Evolutionary conservation across 2,113 vertebrate genomes (phyloP).

Genomic region (Dicaeum eximium): DNA sequence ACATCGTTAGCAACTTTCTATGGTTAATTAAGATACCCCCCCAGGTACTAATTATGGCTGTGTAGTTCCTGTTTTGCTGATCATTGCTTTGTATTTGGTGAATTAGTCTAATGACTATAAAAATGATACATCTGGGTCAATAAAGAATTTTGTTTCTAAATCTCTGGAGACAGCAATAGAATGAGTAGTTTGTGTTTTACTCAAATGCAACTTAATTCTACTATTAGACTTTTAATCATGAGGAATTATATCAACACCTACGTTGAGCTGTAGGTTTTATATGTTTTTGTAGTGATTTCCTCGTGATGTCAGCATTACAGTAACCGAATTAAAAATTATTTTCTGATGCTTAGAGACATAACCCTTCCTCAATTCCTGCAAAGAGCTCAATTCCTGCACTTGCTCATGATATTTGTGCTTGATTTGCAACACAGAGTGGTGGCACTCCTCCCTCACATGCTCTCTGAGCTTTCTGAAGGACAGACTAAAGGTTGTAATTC

Average conservation of each 20-base stretch:
- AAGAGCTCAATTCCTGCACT: neutral
- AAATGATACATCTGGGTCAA: neutral
- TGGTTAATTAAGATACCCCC: neutral
- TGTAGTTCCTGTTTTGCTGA: neutral
- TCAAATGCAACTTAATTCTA: neutral
- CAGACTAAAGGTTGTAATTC: neutral
- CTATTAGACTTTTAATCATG: neutral
- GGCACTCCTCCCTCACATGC: neutral
- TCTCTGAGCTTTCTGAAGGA: neutral
- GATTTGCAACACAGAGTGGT: neutral
- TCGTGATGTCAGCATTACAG: accelerated
- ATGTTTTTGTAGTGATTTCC: neutral
- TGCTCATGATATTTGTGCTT: neutral
- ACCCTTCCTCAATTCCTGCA: neutral
- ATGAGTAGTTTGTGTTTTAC: neutral
- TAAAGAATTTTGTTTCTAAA: neutral
- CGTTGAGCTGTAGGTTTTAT: neutral
- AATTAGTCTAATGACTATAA: neutral
- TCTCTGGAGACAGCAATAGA: neutral
- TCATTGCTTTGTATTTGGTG: neutral
- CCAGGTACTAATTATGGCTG: neutral
- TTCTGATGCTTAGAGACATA: neutral
- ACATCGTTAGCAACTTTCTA: neutral
- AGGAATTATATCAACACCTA: neutral
- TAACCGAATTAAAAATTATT: neutral